Conservation (phyloP, 2,113 vertebrate genomes). For the Mesoclemmys tuberculata region DNA sequence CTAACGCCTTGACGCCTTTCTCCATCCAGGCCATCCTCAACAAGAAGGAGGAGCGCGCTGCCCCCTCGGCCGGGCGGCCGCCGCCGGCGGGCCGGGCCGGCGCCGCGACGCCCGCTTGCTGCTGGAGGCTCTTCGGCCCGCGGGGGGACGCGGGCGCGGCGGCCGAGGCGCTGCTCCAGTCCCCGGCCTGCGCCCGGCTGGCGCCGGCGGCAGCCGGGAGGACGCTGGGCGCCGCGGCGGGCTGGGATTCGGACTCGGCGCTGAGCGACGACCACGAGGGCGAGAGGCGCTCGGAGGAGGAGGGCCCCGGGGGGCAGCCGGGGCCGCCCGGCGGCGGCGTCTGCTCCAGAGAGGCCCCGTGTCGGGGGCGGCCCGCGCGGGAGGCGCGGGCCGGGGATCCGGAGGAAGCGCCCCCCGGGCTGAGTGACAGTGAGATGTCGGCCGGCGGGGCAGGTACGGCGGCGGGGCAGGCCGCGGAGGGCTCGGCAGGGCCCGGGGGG, state of each 20-base stretch:
- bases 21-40: constrained; percentile 95
- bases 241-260: constrained; percentile 86
- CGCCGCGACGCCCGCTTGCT: constrained; percentile 79
- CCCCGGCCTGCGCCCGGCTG: constrained; percentile 29
- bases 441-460: constrained; percentile 85
- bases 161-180: constrained; percentile 53
- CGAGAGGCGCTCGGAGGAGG: constrained; percentile 69
- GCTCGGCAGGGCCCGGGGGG: too few relatives aligned
- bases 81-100: neutral
- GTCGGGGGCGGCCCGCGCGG: constrained; percentile 8
- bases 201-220: constrained; percentile 69
- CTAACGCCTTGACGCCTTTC: constrained; percentile 88
- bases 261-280: constrained; percentile 85
- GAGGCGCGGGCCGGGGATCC: constrained; percentile 54
- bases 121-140: constrained; percentile 90
- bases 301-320: constrained; percentile 56
- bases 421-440: constrained; percentile 89
- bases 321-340: neutral
- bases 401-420: constrained; percentile 74
- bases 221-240: constrained; percentile 63
- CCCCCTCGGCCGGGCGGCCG: constrained; percentile 50
- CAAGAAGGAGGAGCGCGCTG: constrained; percentile 86
- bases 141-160: constrained; percentile 70
- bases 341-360: neutral
- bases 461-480: neutral